Base-by-base conservation (phyloP, 2,797 vertebrate species). In the Bradypodion pumilum region DNA sequence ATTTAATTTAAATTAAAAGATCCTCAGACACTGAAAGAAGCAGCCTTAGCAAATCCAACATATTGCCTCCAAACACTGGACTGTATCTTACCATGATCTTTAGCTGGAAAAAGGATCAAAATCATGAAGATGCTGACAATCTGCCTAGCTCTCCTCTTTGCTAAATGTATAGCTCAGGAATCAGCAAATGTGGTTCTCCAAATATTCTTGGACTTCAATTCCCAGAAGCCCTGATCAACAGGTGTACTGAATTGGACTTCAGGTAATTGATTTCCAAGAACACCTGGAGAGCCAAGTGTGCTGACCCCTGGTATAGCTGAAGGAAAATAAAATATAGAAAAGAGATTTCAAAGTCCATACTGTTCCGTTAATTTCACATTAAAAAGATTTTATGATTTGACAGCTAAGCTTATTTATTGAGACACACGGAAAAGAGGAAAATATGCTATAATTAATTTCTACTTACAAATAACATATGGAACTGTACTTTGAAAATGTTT, bases 401-500 rank as follows among this genome's bases (percentile, higher is more conserved):
- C 40, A 74, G 16, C n/a, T 29, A 15, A 66, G 81, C 86, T 87
- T 82, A 82, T 77, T 86, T 90, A 68, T 59, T 66, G 65, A 69
- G 69, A 89, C 90, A 87, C 35, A 40, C 80, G 82, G 15, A 87
- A 12, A 35, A 35, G 10, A 5, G 9, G 0, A 27, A 63, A 86
- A 81, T 81, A 0, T 1, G 0, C 1, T 85, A 70, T n/a, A 85
- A 37, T 49, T 89, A 73, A 25, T 52, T 80, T 37, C 15, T 69
- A 74, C 52, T 89, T 65, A 44, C 85, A 87, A 86, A 86, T 15
- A 88, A 87, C 90, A 80, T 40, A 65, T 6, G 85, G 81, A 91
- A 86, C 85, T 89, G 88, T 89, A 42, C 74, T 92, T 83, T 63
- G 81, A 91, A 90, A 78, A 81, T 21, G 68, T 63, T 76, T 92